Evolutionary conservation across 1,140 invertebrate genomes (phyloP).

Genomic region (Mya arenaria): DNA sequence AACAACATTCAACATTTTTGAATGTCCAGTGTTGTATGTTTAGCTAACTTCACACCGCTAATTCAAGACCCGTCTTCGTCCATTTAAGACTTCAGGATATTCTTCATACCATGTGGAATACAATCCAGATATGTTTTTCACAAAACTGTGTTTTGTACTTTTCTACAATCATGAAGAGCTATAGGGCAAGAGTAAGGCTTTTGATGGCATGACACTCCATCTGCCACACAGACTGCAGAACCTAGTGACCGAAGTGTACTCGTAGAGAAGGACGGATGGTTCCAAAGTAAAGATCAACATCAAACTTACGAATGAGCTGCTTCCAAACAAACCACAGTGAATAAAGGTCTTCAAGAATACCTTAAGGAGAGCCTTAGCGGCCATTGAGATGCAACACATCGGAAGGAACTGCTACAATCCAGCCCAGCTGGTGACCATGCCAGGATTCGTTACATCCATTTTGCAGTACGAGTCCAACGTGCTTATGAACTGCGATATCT

Average conservation of each 20-base stretch:
- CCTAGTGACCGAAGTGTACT: constrained; percentile 71
- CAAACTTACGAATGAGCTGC: constrained; percentile 71
- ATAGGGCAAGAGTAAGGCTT: too few species aligned
- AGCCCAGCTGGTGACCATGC: constrained; percentile 85
- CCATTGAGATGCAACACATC: constrained; percentile 83
- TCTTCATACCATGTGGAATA: too few species aligned
- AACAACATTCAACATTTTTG: too few species aligned
- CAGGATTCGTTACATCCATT: constrained; percentile 90
- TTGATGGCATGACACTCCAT: too few species aligned
- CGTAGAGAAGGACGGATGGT: constrained; percentile 62
- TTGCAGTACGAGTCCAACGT: constrained; percentile 91
- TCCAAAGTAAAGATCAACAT: constrained; percentile 69
- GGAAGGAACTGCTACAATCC: constrained; percentile 91
- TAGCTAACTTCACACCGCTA: too few species aligned
- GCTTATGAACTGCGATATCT: constrained; percentile 92
- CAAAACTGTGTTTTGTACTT: too few species aligned
- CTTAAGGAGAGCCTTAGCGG: constrained; percentile 67
- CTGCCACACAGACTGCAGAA: too few species aligned
- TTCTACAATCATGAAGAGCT: too few species aligned
- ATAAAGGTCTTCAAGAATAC: constrained; percentile 76
- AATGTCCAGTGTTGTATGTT: too few species aligned
- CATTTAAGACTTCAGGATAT: too few species aligned
- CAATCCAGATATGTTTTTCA: too few species aligned
- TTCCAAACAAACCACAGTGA: constrained; percentile 64
- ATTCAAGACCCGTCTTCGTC: too few species aligned